Percentiles rank a stretch among this genome's conserved stretches.
These are phyloP conservation scores for Donacobius atricapilla DNA, from an alignment of 2,113 vertebrate species.

Conservation along the genomic window DNA sequence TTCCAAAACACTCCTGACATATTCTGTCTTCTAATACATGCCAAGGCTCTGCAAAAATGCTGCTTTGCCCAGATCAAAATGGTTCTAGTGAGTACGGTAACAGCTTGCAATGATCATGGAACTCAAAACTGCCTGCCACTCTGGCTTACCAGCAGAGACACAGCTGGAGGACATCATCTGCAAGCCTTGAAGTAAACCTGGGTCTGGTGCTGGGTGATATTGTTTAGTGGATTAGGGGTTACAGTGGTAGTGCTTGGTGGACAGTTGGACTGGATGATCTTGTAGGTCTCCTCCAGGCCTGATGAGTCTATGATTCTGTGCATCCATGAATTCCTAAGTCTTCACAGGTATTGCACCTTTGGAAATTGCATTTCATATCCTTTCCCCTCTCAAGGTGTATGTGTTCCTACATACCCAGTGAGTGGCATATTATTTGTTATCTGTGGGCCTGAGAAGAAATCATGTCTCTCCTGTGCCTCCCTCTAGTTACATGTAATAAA, in stretches of 20 bases:
- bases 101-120: neutral
- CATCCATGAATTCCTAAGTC: neutral
- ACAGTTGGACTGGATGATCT: neutral
- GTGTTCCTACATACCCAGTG: neutral
- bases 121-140: neutral
- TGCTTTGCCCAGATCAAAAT: neutral
- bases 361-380: neutral
- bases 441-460: neutral
- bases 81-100: neutral
- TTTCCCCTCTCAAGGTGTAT: neutral
- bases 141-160: neutral
- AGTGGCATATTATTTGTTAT: neutral
- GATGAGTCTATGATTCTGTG: neutral
- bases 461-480: neutral
- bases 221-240: neutral
- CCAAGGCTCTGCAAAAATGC: neutral
- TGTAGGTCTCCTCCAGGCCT: neutral
- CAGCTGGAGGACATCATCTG: neutral
- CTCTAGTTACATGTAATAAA: neutral
- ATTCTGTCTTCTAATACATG: neutral
- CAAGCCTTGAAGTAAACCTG: neutral
- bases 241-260: no score
- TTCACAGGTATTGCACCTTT: neutral
- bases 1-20: neutral
- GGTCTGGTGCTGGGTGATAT: neutral